These are phyloP conservation scores for Campoplex nolae DNA, from an alignment of 2,888 invertebrate genomes.

Conservation along the genomic window DNA sequence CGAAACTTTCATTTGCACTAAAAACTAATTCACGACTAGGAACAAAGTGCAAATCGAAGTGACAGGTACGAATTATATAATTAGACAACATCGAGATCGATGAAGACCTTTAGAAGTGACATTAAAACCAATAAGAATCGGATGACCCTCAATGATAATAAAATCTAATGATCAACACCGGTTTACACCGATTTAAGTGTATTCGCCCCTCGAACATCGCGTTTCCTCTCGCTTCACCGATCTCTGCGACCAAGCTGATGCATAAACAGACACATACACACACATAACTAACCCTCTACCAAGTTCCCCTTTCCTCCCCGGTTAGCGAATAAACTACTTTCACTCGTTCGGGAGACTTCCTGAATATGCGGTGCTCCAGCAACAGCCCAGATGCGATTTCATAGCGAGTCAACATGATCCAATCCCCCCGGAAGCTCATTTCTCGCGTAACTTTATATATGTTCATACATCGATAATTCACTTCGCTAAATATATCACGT, in stretches of 20 bases:
- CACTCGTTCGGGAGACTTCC: constrained; percentile 78
- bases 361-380: constrained; percentile 71
- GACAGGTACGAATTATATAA: neutral
- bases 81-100: neutral
- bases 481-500: constrained; percentile 1
- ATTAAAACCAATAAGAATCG: constrained; percentile 6
- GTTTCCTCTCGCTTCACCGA: constrained; percentile 51
- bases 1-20: neutral
- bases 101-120: neutral
- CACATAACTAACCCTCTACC: constrained; percentile 11
- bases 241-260: constrained; percentile 44
- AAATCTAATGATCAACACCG: constrained; percentile 34
- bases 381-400: constrained; percentile 57
- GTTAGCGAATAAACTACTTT: constrained; percentile 77
- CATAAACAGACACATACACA: constrained; percentile 28
- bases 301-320: constrained; percentile 38
- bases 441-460: constrained; percentile 54
- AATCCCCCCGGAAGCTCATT: constrained; percentile 63
- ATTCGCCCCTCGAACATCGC: constrained; percentile 30
- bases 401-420: constrained; percentile 49
- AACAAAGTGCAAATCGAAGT: neutral
- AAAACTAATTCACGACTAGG: neutral
- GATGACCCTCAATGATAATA: constrained; percentile 36
- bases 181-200: constrained; percentile 31
- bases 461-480: constrained; percentile 24